A percentile compares a stretch with the other conserved stretches of the same genome.
phyloP scores from a whole-genome alignment of 2,888 invertebrate species.

The Vandiemenella viatica region DNA sequence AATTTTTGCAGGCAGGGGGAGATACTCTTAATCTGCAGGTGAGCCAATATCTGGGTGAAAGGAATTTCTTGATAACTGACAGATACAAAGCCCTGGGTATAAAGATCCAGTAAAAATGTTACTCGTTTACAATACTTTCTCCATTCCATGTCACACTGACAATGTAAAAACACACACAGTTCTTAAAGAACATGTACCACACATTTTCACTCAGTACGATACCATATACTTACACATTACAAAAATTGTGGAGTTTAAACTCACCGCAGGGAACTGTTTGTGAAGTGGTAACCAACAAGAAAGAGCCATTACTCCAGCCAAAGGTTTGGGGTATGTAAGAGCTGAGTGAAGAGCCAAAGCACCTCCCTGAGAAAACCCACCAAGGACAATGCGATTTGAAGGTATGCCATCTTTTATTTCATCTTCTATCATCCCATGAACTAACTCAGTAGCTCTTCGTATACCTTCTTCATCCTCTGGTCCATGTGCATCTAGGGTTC shows the following conservation, averaged over 20 bases:
- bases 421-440: constrained; percentile 62
- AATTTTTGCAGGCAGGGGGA: too few relatives aligned
- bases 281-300: constrained; percentile 93
- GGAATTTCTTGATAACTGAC: too few relatives aligned
- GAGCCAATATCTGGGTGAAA: too few relatives aligned
- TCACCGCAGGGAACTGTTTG: constrained; percentile 59
- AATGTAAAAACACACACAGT: neutral
- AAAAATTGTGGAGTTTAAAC: too few relatives aligned
- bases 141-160: too few relatives aligned
- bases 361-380: constrained; percentile 96
- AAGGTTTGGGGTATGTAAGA: constrained; percentile 59
- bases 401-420: constrained; percentile 74
- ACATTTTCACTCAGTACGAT: neutral
- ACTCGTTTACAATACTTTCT: too few relatives aligned
- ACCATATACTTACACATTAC: neutral
- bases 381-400: constrained; percentile 67
- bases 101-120: too few relatives aligned
- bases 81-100: too few relatives aligned
- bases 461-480: constrained; percentile 87
- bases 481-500: constrained; percentile 65
- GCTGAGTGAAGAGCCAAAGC: constrained; percentile 91
- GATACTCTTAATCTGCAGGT: too few relatives aligned
- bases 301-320: constrained; percentile 80
- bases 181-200: neutral
- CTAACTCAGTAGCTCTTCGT: constrained; percentile 53